Evolutionary conservation across 2,797 vertebrate species (phyloP).

Genomic region (Heliangelus exortis): DNA sequence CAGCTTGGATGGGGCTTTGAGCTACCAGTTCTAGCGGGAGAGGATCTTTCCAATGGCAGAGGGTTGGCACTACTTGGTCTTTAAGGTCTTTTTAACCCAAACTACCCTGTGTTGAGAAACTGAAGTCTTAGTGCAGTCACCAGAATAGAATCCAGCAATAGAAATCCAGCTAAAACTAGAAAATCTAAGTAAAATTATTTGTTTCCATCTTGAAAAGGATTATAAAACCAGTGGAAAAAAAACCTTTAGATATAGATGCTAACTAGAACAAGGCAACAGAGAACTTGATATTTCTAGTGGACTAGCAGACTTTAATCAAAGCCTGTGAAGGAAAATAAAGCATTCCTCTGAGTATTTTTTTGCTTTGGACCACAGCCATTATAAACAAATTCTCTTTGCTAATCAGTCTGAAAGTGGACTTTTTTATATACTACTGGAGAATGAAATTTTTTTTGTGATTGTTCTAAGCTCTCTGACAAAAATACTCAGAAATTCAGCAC

Average conservation of each 20-base stretch:
- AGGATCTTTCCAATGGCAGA: no score
- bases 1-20: no score
- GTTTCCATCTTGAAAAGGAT: neutral
- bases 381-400: neutral
- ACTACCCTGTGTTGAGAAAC: neutral
- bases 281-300: neutral
- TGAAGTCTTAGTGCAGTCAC: neutral
- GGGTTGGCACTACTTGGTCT: no score
- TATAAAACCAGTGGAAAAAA: neutral
- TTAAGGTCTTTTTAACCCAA: no score
- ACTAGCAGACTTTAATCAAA: neutral
- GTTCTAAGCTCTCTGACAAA: neutral
- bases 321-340: neutral
- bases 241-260: neutral
- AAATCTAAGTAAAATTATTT: neutral
- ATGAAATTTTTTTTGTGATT: neutral
- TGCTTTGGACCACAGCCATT: neutral
- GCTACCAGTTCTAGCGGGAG: no score
- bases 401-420: neutral
- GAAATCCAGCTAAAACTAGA: neutral
- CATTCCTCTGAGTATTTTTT: neutral
- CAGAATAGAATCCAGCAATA: neutral
- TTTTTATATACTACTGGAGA: neutral
- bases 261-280: neutral
- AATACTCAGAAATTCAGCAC: neutral